Conservation (phyloP, 2,888 invertebrate species). For the Pseudococcus longispinus region DNA sequence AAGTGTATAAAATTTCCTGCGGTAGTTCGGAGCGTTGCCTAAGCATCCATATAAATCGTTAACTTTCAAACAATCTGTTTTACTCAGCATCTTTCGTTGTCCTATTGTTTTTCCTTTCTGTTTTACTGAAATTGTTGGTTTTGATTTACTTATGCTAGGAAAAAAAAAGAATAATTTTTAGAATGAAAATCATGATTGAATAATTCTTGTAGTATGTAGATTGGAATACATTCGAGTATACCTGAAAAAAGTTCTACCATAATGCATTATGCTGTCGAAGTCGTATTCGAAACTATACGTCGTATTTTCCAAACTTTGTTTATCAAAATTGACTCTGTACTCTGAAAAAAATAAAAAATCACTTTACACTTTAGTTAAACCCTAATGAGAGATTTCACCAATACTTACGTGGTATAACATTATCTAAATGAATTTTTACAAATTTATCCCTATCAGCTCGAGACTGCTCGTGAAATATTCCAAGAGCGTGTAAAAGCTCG, state of each 20-base stretch:
- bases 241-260: slow-evolving; percentile 72
- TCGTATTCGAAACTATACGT: slow-evolving; percentile 76
- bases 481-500: slow-evolving; percentile 81
- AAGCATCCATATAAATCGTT: slow-evolving; percentile 73
- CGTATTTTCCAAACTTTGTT: slow-evolving; percentile 71
- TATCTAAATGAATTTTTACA: slow-evolving; percentile 74
- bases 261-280: slow-evolving; percentile 82
- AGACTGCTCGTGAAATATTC: slow-evolving; percentile 82
- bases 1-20: slow-evolving; percentile 67
- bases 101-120: slow-evolving; percentile 68
- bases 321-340: slow-evolving; percentile 71
- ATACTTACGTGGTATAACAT: slow-evolving; percentile 69
- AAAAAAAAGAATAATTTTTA: neutral
- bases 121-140: slow-evolving; percentile 71
- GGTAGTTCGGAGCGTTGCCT: slow-evolving; percentile 63
- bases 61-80: slow-evolving; percentile 73
- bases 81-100: slow-evolving; percentile 71
- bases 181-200: neutral
- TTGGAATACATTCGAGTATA: slow-evolving; percentile 58
- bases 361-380: no score
- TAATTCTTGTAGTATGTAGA: neutral
- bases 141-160: slow-evolving; percentile 68
- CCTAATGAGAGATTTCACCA: no score
- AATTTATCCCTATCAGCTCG: slow-evolving; percentile 75
- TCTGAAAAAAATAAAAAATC: slow-evolving; percentile 62